Conservation (phyloP, 2,113 vertebrate genomes). For the Zosterops japonicus region DNA sequence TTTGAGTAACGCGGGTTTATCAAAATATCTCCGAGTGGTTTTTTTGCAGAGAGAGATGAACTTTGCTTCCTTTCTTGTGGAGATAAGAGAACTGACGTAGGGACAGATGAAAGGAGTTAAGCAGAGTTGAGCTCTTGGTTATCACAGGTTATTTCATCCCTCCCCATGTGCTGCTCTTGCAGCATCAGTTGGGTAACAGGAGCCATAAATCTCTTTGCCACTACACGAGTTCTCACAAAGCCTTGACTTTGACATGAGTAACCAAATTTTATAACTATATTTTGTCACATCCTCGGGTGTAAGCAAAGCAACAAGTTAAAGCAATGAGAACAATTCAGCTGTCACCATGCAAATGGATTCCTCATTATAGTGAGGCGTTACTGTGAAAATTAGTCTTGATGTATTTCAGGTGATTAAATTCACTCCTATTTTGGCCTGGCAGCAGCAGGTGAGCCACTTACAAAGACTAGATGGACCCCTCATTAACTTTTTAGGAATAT, state of each 20-base stretch:
- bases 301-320: neutral
- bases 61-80: neutral
- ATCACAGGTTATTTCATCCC: neutral
- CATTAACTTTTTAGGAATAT: neutral
- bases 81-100: neutral
- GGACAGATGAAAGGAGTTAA: neutral
- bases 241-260: neutral
- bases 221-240: neutral
- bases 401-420: neutral
- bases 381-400: neutral
- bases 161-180: neutral
- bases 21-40: conserved; percentile 7
- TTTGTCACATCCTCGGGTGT: neutral
- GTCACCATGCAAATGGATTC: fast-evolving
- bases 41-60: neutral
- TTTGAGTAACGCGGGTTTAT: neutral
- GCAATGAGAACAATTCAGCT: neutral
- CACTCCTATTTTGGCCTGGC: neutral
- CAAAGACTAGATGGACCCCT: neutral
- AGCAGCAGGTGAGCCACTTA: neutral
- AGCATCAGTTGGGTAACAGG: neutral
- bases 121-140: neutral
- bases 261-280: fast-evolving
- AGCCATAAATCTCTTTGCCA: neutral
- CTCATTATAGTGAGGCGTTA: neutral